A percentile compares a stretch with the other conserved stretches of the same genome.
Conservation (phyloP, 2,797 vertebrate genomes). For the Gephyroberyx darwinii region DNA sequence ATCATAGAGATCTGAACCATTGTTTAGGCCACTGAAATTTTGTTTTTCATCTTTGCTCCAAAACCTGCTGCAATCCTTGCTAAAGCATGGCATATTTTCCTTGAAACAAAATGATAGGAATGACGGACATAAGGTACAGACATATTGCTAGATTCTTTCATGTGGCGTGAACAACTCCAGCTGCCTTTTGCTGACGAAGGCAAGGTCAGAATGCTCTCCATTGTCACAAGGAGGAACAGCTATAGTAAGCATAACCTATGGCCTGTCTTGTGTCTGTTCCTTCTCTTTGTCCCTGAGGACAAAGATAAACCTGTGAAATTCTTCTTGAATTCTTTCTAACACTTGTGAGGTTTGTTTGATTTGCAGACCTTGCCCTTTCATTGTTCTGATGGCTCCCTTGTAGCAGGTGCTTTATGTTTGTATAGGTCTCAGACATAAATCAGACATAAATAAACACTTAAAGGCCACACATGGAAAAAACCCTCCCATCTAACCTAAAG, state of each 20-base stretch:
- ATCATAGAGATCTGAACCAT: neutral
- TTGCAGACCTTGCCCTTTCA: neutral
- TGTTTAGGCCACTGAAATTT: neutral
- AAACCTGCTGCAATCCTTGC: neutral
- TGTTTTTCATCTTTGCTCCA: neutral
- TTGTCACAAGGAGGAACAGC: conserved; percentile 1
- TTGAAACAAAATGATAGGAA: neutral
- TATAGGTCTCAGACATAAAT: neutral
- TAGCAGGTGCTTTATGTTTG: neutral
- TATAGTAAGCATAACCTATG: neutral
- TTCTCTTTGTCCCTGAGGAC: conserved; percentile 52
- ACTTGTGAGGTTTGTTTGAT: conserved; percentile 1
- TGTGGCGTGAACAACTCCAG: neutral
- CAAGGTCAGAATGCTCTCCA: neutral
- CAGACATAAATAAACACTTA: neutral
- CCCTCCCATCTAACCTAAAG: too few species aligned
- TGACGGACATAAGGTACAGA: neutral
- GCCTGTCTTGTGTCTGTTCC: conserved; percentile 11
- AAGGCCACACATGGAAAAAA: neutral
- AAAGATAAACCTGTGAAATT: conserved; percentile 65
- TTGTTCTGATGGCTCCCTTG: conserved; percentile 3
- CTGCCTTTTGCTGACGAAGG: neutral
- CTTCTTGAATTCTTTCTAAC: conserved; percentile 7
- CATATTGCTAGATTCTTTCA: neutral
- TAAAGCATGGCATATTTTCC: neutral